phyloP scores from a whole-genome alignment of 2,113 vertebrate genomes.

The Cryptomyrus ogoouensis region DNA sequence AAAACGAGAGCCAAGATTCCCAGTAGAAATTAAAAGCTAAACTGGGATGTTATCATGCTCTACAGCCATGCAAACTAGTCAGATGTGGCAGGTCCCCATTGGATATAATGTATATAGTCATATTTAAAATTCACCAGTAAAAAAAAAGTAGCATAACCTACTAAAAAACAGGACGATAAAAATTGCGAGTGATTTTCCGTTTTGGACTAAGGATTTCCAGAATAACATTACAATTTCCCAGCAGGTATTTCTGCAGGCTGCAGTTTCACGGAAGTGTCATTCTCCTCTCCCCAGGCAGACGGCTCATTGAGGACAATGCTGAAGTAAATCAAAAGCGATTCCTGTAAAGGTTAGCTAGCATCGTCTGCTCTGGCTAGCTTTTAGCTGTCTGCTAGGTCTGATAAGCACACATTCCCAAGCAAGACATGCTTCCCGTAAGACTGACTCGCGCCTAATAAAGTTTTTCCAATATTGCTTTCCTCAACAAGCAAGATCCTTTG shows the following conservation, averaged over 20 bases:
- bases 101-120: conserved; percentile 40
- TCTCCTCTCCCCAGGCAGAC: conserved; percentile 23
- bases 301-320: conserved; percentile 21
- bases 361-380: conserved; percentile 27
- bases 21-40: conserved; percentile 43
- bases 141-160: conserved; percentile 9
- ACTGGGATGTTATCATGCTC: conserved; percentile 33
- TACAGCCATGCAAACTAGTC: conserved; percentile 26
- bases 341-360: conserved; percentile 42
- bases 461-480: not conserved
- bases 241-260: conserved; percentile 22
- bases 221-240: conserved; percentile 36
- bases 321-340: conserved; percentile 46
- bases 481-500: conserved; percentile 6
- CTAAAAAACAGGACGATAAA: conserved; percentile 23
- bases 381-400: conserved; percentile 32
- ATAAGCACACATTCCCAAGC: conserved; percentile 27
- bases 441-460: conserved; percentile 21
- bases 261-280: conserved; percentile 23
- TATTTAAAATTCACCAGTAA: conserved; percentile 44
- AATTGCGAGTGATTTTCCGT: conserved; percentile 24
- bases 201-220: conserved; percentile 26
- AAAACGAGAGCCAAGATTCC: conserved; percentile 25
- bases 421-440: conserved; percentile 11
- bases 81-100: conserved; percentile 39